Evolutionary conservation across 2,113 vertebrate species (phyloP), one percentile per base, ranked within the genome.

Genomic region (Paedocypris sp.): DNA sequence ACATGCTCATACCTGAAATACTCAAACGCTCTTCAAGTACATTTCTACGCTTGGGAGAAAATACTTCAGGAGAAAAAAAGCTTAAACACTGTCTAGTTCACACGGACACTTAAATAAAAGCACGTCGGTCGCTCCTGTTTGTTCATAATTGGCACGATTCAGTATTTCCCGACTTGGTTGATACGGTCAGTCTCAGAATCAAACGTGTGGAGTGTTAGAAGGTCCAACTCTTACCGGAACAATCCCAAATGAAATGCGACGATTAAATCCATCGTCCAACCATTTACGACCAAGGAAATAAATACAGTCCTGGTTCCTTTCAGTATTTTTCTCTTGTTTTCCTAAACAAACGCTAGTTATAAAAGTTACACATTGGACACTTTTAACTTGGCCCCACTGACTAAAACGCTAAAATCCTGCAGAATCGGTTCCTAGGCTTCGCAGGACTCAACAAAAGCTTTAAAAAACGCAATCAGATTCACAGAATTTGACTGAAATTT

Each of bases 171-270:
- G n/a, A n/a, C n/a, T n/a, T n/a, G n/a, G n/a, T n/a, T n/a, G n/a
- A n/a, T n/a, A n/a, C n/a, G n/a, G n/a, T n/a, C n/a, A n/a, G n/a
- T n/a, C n/a, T n/a, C n/a, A n/a, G n/a, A n/a, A n/a, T n/a, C n/a
- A n/a, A n/a, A n/a, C n/a, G n/a, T n/a, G n/a, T 41, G 39, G 49
- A 54, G 49, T 67, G 48, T 51, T 67, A 36, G 26, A 54, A 35
- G 19, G 48, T 29, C 41, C 29, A 42, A 62, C 29, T 47, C 23
- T 29, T 48, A 51, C 10, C 16, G 31, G 33, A 42, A 41, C 10
- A 46, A 35, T 50, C 28, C 31, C 20, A 26, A 42, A 47, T 20
- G 36, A 43, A 4, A 20, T 6, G 43, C 32, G 41, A 49, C 23
- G 19, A 39, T 3, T 1, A 0, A 2, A 26, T 53, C 29, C 31